These are phyloP conservation scores for Bombycilla garrulus DNA, from an alignment of 2,113 vertebrate genomes.

Conservation along the genomic window DNA sequence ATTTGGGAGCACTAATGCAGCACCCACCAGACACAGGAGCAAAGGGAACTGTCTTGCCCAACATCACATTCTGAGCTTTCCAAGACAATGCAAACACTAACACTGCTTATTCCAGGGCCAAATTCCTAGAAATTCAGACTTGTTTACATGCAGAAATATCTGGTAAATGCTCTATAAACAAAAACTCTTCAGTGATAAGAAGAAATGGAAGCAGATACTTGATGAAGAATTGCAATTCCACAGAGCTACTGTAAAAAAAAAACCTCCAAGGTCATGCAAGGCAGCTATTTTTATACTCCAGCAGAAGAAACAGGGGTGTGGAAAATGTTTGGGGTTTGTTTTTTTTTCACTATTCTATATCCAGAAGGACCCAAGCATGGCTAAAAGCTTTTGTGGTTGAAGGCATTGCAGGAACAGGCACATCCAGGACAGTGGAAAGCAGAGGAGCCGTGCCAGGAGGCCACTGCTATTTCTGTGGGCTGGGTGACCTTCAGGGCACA, in stretches of 20 bases:
- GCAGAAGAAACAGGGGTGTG: background rate
- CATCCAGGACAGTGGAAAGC: background rate
- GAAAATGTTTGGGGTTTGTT: background rate
- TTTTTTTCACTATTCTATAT: background rate
- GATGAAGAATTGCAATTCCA: background rate
- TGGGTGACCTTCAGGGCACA: background rate
- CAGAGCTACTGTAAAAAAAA: background rate
- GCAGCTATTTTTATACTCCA: background rate
- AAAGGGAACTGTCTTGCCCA: background rate
- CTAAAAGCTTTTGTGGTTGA: slow-evolving; percentile 25
- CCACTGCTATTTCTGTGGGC: background rate
- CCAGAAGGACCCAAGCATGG: background rate
- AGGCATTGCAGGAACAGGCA: background rate
- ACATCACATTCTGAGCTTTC: background rate
- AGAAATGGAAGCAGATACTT: background rate
- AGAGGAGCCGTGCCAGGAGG: background rate
- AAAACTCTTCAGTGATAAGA: background rate
- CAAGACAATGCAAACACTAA: background rate
- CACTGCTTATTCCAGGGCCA: background rate
- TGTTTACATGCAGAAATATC: background rate
- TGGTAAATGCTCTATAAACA: background rate
- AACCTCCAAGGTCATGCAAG: background rate
- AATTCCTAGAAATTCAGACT: background rate
- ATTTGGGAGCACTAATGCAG: background rate
- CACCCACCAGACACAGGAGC: background rate